Evolutionary conservation across 2,113 vertebrate species (phyloP).

Genomic region (Nesoenas mayeri): DNA sequence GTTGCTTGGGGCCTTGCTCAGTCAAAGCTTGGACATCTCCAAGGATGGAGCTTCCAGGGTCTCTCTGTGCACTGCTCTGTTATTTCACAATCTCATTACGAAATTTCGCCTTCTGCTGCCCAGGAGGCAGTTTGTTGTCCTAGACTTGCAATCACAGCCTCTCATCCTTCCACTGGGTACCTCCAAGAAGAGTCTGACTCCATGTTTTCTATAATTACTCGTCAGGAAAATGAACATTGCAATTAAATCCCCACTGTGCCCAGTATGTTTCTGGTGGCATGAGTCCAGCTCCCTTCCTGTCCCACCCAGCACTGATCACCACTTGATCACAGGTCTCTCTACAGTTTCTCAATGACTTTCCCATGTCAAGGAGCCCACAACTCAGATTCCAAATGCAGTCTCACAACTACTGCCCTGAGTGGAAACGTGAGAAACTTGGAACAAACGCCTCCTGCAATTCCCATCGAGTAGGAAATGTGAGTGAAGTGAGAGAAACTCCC

Average conservation of each 20-base stretch:
- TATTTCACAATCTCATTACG: background rate
- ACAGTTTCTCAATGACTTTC: background rate
- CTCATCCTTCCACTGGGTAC: background rate
- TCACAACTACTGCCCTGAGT: background rate
- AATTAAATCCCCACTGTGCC: background rate
- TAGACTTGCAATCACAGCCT: background rate
- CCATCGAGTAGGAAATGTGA: rapidly evolving
- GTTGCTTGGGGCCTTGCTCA: background rate
- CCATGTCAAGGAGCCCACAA: background rate
- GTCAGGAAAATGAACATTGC: background rate
- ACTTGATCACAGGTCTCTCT: background rate
- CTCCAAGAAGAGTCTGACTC: background rate
- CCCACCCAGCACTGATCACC: background rate
- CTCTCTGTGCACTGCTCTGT: background rate
- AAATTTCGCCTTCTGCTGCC: background rate
- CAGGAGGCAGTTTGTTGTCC: background rate
- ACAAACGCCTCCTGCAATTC: background rate
- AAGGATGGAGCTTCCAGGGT: background rate
- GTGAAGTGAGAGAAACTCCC: background rate
- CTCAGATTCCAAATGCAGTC: background rate
- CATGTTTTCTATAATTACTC: background rate
- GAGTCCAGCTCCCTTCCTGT: background rate
- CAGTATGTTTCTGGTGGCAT: rapidly evolving
- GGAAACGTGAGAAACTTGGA: background rate
- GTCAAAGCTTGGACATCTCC: background rate